A percentile compares a stretch with the other conserved stretches of the same genome.
Conservation (phyloP, 2,797 vertebrate genomes). For the Enteromius trimaculatus region DNA sequence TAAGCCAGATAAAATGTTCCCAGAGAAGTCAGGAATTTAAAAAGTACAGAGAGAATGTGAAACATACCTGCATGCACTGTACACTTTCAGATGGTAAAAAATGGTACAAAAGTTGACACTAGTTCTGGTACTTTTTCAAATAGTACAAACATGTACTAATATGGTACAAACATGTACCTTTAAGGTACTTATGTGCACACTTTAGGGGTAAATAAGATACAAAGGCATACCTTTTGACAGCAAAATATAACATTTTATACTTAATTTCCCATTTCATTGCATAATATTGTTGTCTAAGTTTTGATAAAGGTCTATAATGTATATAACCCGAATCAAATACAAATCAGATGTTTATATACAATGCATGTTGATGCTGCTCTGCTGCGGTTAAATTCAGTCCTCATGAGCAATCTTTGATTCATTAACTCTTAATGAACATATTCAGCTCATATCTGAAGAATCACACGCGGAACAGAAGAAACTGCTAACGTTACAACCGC, state of each 20-base stretch:
- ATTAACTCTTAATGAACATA: not conserved
- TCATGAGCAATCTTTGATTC: slow-evolving; percentile 17
- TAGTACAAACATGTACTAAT: not conserved
- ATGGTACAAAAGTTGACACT: not conserved
- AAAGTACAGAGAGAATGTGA: not conserved
- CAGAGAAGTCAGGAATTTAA: not conserved
- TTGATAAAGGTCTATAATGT: not conserved
- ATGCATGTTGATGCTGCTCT: slow-evolving; percentile 57
- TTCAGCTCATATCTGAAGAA: slow-evolving; percentile 19
- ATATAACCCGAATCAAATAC: not conserved
- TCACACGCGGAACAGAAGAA: slow-evolving; percentile 33
- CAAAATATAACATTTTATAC: not conserved
- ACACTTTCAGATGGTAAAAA: not conserved
- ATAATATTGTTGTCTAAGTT: not conserved
- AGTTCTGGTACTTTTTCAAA: no score
- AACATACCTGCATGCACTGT: not conserved
- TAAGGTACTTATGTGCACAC: not conserved
- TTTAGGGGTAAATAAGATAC: not conserved
- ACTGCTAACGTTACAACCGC: slow-evolving; percentile 56
- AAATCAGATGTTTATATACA: slow-evolving; percentile 40
- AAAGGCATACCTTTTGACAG: not conserved
- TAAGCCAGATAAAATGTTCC: slow-evolving; percentile 24
- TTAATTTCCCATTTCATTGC: not conserved
- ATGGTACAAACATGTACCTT: not conserved
- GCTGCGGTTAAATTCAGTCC: slow-evolving; percentile 45